Base-by-base conservation (phyloP, 2,113 vertebrate species). In the Calyptomena viridis region DNA sequence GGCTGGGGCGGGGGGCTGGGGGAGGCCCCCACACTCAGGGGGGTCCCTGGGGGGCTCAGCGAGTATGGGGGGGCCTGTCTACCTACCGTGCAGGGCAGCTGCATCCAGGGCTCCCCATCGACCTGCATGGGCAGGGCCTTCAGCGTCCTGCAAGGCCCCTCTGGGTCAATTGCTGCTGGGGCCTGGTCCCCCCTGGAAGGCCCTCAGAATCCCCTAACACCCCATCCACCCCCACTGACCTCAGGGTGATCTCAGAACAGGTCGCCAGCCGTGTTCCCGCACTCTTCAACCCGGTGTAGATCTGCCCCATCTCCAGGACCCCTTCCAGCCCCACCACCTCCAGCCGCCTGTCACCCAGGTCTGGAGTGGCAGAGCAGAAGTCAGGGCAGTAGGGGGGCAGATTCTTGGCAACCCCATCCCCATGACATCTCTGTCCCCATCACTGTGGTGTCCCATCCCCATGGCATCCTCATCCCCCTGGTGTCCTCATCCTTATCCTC, bases 81-180 rank as follows among this genome's bases (percentile, higher is more conserved):
- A 96, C 97, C 97, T 96, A 99, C 99, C 5, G 98, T 99, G 97
- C 99, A 99, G 27, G 99, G 99, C 1, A 99, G 98, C 96, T 99
- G 99, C 98, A 99, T 99, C 99, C 99, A 99, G 8, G 99, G 99
- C 79, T 99, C 99, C 24, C 99, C 99, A 2, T 99, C 99, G 40
- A 99, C 98, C 97, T 99, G 99, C 99, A 99, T 99, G 44, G 99
- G 99, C 58, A 99, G 97, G 12, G 98, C 96, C 96, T 99, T 99
- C 91, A 98, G 98, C 27, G 99, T 99, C 97, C 99, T 58, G 56
- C 56, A 58, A 58, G n/a, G 5, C 33, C 56, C 13, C 56, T 14
- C 13, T 22, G 12, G 33, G 56, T 58, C 56, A 58, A 22, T 23
- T 22, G 14, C 33, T 58, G 56, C 14, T 8, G 9, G 56, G 33